Conservation (phyloP, 2,113 vertebrate genomes). For the Heterocephalus glaber region DNA sequence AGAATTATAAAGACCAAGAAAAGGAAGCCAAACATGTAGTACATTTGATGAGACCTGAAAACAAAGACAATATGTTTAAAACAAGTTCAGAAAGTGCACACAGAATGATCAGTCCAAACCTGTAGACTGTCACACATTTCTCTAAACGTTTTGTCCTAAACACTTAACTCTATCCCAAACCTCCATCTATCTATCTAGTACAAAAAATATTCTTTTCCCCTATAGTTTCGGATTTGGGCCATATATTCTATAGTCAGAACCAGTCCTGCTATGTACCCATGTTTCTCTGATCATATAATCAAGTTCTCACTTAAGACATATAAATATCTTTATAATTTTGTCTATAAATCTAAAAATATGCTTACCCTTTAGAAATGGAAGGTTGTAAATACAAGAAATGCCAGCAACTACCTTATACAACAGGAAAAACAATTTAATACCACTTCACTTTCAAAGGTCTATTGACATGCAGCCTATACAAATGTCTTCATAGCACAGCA, state of each 20-base stretch:
- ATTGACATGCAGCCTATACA: not conserved
- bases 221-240: not conserved
- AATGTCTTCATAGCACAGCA: not conserved
- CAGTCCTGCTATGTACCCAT: not conserved
- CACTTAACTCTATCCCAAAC: conserved; percentile 5
- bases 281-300: not conserved
- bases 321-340: not conserved
- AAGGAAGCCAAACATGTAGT: conserved; percentile 96
- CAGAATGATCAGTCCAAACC: not conserved
- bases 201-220: not conserved
- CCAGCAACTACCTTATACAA: not conserved
- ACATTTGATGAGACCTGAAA: conserved; percentile 95
- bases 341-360: conserved; percentile 28
- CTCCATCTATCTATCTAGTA: not conserved
- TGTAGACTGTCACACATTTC: not conserved
- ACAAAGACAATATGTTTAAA: conserved; percentile 51
- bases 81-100: not conserved
- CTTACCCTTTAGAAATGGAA: conserved; percentile 37
- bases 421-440: conserved; percentile 15
- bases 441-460: conserved; percentile 23
- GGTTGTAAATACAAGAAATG: conserved; percentile 28
- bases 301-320: conserved; percentile 29
- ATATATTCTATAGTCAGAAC: not conserved
- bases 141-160: not conserved
- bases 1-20: conserved; percentile 95